Evolutionary conservation across 2,113 vertebrate genomes (phyloP).

Genomic region (Muntiacus reevesi): DNA sequence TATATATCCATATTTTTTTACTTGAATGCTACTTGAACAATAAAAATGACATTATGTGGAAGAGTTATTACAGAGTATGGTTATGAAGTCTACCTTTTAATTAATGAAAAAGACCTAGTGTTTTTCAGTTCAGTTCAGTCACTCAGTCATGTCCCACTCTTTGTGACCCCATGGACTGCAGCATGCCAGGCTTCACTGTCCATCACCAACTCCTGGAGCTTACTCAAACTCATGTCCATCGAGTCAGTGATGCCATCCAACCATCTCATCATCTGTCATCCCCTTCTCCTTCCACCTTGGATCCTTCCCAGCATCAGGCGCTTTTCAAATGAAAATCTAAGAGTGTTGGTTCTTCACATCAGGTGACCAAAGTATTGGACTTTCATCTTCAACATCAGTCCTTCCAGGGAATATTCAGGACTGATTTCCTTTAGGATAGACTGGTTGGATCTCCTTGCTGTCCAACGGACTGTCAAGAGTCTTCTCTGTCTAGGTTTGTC

Average conservation of each 20-base stretch:
- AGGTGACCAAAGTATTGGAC: background rate
- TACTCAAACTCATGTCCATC: background rate
- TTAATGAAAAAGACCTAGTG: background rate
- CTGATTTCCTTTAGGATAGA: background rate
- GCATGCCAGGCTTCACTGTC: background rate
- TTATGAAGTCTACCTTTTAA: background rate
- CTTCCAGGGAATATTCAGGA: background rate
- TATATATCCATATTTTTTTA: background rate
- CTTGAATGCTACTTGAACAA: background rate
- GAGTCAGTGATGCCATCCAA: background rate
- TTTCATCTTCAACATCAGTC: background rate
- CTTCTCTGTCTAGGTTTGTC: background rate
- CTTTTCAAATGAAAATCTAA: background rate
- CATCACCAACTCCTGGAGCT: background rate
- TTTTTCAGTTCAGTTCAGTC: background rate
- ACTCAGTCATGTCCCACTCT: background rate
- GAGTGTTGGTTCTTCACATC: background rate
- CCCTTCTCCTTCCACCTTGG: background rate
- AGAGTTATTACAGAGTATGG: background rate
- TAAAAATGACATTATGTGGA: background rate
- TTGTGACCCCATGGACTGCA: background rate
- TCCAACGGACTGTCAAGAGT: background rate
- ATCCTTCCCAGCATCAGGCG: background rate
- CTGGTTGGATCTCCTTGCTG: background rate
- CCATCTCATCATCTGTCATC: background rate